Percentiles rank a stretch among this genome's conserved stretches.
Evolutionary conservation across 2,113 vertebrate species (phyloP).

Genomic region (Lota lota): DNA sequence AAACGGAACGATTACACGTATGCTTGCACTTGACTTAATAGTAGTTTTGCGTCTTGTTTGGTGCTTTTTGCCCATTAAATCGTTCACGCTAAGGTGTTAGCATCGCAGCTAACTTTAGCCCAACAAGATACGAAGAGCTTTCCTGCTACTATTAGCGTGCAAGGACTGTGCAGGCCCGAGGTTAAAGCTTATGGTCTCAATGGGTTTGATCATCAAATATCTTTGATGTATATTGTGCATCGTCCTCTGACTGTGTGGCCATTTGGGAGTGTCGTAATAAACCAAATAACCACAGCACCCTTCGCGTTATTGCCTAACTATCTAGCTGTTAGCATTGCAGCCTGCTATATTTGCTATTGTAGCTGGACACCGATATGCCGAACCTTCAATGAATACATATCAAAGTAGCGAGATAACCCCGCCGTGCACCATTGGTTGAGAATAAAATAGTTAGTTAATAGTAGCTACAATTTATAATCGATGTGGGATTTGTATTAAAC

Average conservation of each 20-base stretch:
- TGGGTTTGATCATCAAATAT: no score
- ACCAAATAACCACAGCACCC: no score
- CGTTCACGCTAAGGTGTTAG: conserved; percentile 51
- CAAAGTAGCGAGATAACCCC: neutral
- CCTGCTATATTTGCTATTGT: neutral
- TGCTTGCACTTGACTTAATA: neutral
- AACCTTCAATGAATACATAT: neutral
- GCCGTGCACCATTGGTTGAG: no score
- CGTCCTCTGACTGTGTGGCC: no score
- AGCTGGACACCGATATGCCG: neutral
- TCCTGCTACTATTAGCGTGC: conserved; percentile 39
- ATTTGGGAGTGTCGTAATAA: no score
- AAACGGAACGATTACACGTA: neutral
- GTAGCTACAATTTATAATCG: no score
- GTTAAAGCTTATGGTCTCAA: neutral
- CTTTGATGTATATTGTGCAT: no score
- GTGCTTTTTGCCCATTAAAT: conserved; percentile 24
- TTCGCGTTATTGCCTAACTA: neutral
- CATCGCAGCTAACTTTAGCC: conserved; percentile 43
- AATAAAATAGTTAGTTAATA: no score
- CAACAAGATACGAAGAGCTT: conserved; percentile 27
- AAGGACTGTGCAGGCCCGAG: conserved; percentile 5
- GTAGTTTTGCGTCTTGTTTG: conserved; percentile 2
- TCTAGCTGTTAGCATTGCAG: neutral
- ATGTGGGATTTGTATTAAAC: no score